A percentile compares a stretch with the other conserved stretches of the same genome.
These are phyloP conservation scores for Ariolimax columbianus DNA, from an alignment of 2,888 invertebrate genomes.

Conservation along the genomic window DNA sequence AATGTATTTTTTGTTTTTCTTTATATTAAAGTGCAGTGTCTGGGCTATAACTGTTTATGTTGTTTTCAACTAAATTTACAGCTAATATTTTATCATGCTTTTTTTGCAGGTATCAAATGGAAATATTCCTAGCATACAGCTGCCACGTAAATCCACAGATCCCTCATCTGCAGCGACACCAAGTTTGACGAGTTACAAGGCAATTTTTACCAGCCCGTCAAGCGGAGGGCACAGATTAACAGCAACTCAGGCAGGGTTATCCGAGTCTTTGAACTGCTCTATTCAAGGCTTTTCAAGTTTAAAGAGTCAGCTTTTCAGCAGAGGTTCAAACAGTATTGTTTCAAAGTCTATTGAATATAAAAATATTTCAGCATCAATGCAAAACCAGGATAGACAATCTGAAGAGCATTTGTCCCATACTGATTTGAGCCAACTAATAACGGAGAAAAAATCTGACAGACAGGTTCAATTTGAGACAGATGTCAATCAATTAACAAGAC, in stretches of 20 bases:
- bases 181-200: conserved; percentile 43
- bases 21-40: no score
- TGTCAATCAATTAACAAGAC: background rate
- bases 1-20: no score
- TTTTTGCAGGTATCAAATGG: background rate
- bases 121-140: background rate
- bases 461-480: background rate
- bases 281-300: conserved; percentile 9
- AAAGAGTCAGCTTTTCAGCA: background rate
- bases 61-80: no score
- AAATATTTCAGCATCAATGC: conserved; percentile 36
- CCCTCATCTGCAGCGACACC: background rate
- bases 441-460: background rate
- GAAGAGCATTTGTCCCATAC: background rate
- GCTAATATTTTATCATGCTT: background rate
- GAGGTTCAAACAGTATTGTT: background rate
- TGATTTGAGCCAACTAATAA: background rate
- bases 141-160: background rate
- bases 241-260: conserved; percentile 2
- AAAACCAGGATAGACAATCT: background rate
- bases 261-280: background rate
- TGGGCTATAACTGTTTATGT: no score
- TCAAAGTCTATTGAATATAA: conserved; percentile 36
- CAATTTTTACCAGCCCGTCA: conserved; percentile 48
- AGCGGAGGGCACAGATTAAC: conserved; percentile 48